Evolutionary conservation across 2,113 vertebrate genomes (phyloP), one percentile per base, ranked within the genome.

Genomic region (Nansenia antarctica): DNA sequence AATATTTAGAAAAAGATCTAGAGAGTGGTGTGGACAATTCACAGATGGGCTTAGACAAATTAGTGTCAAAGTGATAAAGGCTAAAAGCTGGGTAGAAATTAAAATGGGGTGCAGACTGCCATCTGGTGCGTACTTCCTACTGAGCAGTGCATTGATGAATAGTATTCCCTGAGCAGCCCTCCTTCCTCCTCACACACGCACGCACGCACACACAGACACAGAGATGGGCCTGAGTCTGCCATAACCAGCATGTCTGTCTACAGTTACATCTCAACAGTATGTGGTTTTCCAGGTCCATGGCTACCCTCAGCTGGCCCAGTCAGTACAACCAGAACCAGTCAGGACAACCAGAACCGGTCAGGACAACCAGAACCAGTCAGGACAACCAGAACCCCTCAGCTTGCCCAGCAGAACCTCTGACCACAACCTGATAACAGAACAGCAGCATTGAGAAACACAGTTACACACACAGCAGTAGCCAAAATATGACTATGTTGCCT

Each of bases 41-140:
- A 67, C 72, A 81, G 82, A 81, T 76, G 76, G 73, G 64, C 67
- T 76, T 55, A 37, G 60, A 54, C 57, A 74, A 85, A 75, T 82
- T 75, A 78, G 74, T 82, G 77, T 82, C 77, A 82, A 62, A 67
- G 69, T 81, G 71, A 82, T 79, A 73, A 77, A 79, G 74, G 76
- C 68, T 79, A 74, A 79, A 84, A 79, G 68, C 76, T 64, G 76
- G 52, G 75, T 76, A 79, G 76, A 79, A 84, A 76, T 74, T 72
- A 79, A 77, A 65, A 62, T 35, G 70, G n/a, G 69, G 60, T 68
- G 66, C 75, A 78, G 78, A 78, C 34, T 71, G 69, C 79, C 79
- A 77, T 84, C 79, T 82, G 82, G 65, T 76, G 54, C n/a, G 47
- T 70, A 62, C 73, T 73, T 76, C 74, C 78, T 59, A 72, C 71